Conservation (phyloP, 1,140 invertebrate species). For the Zaprionus ghesquierei region DNA sequence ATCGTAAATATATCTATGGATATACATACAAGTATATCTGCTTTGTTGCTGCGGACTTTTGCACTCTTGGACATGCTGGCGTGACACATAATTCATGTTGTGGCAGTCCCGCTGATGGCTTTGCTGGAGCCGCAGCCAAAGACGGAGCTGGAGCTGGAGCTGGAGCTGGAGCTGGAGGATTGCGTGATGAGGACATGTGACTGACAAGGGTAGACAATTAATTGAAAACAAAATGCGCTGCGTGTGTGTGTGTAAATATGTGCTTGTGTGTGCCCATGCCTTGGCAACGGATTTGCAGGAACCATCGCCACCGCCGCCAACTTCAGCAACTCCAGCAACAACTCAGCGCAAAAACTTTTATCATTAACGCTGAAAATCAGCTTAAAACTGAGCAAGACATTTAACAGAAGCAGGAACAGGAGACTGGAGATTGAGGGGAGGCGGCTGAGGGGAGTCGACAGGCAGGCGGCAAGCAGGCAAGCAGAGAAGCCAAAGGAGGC, state of each 20-base stretch:
- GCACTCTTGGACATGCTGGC: conserved; percentile 31
- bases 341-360: conserved; percentile 61
- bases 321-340: neutral
- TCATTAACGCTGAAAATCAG: conserved; percentile 73
- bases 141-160: neutral
- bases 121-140: neutral
- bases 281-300: neutral
- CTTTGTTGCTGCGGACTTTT: conserved; percentile 15
- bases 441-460: neutral
- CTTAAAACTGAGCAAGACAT: conserved; percentile 57
- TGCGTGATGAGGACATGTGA: conserved; percentile 58
- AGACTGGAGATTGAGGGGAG: neutral
- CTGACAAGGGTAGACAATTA: conserved; percentile 77
- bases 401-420: neutral
- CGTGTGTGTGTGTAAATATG: conserved; percentile 1
- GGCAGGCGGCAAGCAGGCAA: no score
- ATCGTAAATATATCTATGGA: neutral
- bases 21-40: neutral
- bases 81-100: conserved; percentile 27
- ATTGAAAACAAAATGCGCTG: conserved; percentile 61
- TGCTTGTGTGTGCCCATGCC: neutral
- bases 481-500: neutral
- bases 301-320: neutral
- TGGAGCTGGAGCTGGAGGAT: neutral
- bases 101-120: conserved; percentile 5